Conservation (phyloP, 2,797 vertebrate genomes). For the Telmatherina bonti region DNA sequence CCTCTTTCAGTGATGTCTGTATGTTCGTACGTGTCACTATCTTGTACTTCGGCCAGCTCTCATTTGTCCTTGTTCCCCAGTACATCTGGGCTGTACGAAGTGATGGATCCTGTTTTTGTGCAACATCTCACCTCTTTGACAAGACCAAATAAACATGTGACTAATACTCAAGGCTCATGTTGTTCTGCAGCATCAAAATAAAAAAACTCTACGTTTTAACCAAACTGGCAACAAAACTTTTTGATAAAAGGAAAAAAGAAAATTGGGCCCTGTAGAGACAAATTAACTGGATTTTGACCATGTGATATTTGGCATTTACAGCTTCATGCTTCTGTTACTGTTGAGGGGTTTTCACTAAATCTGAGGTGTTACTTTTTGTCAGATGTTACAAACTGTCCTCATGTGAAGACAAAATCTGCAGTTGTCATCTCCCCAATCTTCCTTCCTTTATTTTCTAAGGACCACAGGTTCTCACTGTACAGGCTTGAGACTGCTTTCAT, state of each 20-base stretch:
- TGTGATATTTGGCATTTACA: slow-evolving; percentile 8
- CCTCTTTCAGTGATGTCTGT: slow-evolving; percentile 47
- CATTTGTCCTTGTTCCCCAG: slow-evolving; percentile 44
- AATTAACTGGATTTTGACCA: not conserved
- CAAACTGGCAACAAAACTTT: not conserved
- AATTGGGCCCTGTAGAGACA: slow-evolving; percentile 1
- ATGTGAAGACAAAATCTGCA: slow-evolving; percentile 32
- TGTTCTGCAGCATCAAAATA: slow-evolving; percentile 50
- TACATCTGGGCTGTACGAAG: slow-evolving; percentile 55
- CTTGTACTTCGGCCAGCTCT: slow-evolving; percentile 46
- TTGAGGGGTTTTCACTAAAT: slow-evolving; percentile 21
- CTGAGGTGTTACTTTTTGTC: slow-evolving; percentile 4
- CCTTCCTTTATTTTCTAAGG: slow-evolving; percentile 56
- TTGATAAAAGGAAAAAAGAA: not conserved
- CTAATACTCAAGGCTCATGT: slow-evolving; percentile 63
- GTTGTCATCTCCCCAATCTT: slow-evolving; percentile 52
- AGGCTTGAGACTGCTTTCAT: slow-evolving; percentile 61
- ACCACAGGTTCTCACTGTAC: slow-evolving; percentile 65
- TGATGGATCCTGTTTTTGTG: slow-evolving; percentile 63
- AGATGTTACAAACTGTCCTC: slow-evolving; percentile 24
- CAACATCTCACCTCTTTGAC: slow-evolving; percentile 73
- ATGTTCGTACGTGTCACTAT: slow-evolving; percentile 47
- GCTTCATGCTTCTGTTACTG: slow-evolving; percentile 2
- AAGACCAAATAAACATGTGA: slow-evolving; percentile 81
- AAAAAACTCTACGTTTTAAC: slow-evolving; percentile 18